These are phyloP conservation scores for Thera obeliscata DNA, from an alignment of 2,888 invertebrate genomes.

Conservation along the genomic window DNA sequence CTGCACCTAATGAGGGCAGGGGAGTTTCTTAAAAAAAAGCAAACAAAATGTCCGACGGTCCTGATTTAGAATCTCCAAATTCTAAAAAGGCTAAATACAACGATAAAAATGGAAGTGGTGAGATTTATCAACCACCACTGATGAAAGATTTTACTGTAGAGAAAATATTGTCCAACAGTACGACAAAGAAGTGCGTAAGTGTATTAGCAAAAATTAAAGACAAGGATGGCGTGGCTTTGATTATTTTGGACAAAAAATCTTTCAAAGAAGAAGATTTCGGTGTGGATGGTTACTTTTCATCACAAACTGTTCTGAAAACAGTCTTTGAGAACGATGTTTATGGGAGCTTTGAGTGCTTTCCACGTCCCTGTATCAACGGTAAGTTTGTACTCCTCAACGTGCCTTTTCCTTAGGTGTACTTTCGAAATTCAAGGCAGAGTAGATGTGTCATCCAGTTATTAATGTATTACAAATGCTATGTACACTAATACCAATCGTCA, in stretches of 20 bases:
- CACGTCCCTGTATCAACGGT: constrained; percentile 87
- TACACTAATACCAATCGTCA: no score
- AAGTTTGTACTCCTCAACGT: constrained; percentile 49
- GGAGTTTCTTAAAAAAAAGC: no score
- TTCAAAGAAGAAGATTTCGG: constrained; percentile 87
- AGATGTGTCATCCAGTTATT: no score
- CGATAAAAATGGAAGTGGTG: constrained; percentile 66
- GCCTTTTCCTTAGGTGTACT: constrained; percentile 44
- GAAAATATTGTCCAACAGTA: constrained; percentile 89
- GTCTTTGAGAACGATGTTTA: constrained; percentile 93
- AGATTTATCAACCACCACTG: constrained; percentile 75
- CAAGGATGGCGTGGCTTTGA: constrained; percentile 86
- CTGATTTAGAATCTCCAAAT: constrained; percentile 59
- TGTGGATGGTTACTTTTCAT: constrained; percentile 85
- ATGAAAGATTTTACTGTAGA: constrained; percentile 88
- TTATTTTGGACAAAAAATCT: constrained; percentile 92
- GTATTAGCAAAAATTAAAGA: constrained; percentile 88
- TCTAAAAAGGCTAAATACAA: constrained; percentile 75
- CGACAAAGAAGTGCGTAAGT: constrained; percentile 88
- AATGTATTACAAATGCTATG: no score
- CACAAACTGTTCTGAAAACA: constrained; percentile 84
- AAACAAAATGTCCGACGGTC: constrained; percentile 77
- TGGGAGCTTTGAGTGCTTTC: constrained; percentile 90
- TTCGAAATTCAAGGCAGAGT: constrained; percentile 47
- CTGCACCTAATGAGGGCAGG: no score